A percentile compares a stretch with the other conserved stretches of the same genome.
These are phyloP conservation scores for Clavelina lepadiformis DNA, from an alignment of 23 tunicate species.

Conservation along the genomic window DNA sequence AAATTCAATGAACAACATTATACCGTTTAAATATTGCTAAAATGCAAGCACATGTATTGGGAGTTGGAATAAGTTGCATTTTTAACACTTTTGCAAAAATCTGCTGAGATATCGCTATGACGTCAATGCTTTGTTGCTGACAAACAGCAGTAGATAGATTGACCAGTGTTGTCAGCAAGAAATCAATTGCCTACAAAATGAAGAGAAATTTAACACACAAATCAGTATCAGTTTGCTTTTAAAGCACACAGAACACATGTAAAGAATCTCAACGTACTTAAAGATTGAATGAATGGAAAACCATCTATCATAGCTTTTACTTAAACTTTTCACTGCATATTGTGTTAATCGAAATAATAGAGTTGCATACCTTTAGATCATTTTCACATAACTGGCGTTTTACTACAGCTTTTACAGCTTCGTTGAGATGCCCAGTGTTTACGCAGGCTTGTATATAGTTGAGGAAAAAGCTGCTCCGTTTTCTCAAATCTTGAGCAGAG, in stretches of 20 bases:
- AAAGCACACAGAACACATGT: too few species aligned
- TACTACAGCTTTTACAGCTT: constrained; percentile 4
- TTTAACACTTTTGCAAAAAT: constrained; percentile 15
- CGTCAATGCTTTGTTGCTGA: neutral
- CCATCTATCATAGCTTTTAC: too few species aligned
- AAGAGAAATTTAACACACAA: too few species aligned
- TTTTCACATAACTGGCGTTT: neutral
- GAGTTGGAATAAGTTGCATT: neutral
- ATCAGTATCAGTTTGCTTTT: too few species aligned
- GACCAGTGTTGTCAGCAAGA: constrained; percentile 3
- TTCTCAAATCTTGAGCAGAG: too few species aligned
- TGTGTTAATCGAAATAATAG: too few species aligned
- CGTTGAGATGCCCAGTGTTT: neutral
- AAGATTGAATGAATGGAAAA: too few species aligned
- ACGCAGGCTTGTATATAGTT: constrained; percentile 15
- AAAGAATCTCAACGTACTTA: too few species aligned
- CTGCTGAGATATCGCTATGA: neutral
- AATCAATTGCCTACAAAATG: constrained; percentile 6
- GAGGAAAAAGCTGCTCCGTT: constrained; percentile 1
- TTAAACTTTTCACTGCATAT: too few species aligned
- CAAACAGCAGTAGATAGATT: neutral
- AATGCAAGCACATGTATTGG: constrained; percentile 13
- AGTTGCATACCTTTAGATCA: constrained; percentile 18
- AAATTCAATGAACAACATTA: neutral
- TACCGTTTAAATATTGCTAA: constrained; percentile 10